Conservation (phyloP, 2,113 vertebrate genomes). For the Cinclus cinclus region DNA sequence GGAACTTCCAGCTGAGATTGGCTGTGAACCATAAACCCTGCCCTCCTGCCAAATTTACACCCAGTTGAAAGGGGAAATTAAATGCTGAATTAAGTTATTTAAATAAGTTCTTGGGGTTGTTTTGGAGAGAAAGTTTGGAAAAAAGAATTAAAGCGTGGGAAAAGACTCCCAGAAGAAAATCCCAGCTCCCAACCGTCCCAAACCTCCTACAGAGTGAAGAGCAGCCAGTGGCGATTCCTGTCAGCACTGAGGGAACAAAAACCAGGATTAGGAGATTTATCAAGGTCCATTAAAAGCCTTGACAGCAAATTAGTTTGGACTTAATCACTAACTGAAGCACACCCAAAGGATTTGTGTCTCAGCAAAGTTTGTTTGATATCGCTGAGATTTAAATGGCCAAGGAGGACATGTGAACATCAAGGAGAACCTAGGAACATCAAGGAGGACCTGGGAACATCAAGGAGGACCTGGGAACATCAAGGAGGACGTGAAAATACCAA, state of each 20-base stretch:
- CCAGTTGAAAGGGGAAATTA: background rate
- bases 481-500: rapidly evolving
- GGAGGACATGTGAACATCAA: background rate
- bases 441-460: rapidly evolving
- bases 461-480: rapidly evolving
- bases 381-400: background rate
- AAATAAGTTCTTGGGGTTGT: background rate
- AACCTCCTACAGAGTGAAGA: background rate
- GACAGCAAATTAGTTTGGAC: background rate
- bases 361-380: background rate
- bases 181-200: background rate
- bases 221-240: background rate
- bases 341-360: background rate
- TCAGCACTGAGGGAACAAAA: background rate
- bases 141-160: background rate
- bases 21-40: background rate
- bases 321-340: background rate
- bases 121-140: background rate
- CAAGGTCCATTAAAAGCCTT: background rate
- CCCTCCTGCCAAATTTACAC: background rate
- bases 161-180: background rate
- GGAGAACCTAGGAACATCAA: rapidly evolving
- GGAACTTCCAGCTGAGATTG: background rate
- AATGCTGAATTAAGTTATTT: background rate
- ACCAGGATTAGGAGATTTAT: background rate